Percentiles rank a stretch among this genome's conserved stretches.
Conservation (phyloP, 92 coral and sea anemone genomes). For the Umimayanthus chanpuru region DNA sequence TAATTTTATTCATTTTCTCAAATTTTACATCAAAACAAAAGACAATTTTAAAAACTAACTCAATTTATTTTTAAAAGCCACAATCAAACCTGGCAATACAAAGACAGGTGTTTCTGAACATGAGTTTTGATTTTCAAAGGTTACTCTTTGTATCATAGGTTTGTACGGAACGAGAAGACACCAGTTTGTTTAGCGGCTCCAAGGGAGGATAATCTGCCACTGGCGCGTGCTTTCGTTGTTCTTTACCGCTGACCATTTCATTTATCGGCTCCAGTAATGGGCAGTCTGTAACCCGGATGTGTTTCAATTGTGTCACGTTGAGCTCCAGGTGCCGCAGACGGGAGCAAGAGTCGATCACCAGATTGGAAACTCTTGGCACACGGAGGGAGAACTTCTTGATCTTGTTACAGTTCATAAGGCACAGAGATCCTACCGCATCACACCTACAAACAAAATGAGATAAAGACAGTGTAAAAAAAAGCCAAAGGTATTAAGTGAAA, state of each 20-base stretch:
- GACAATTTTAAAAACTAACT: no score
- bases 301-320: slow-evolving; percentile 47
- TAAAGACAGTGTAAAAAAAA: no score
- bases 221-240: background rate
- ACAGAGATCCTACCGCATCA: slow-evolving; percentile 56
- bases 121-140: no score
- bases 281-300: slow-evolving; percentile 62
- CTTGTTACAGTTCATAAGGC: slow-evolving; percentile 64
- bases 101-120: no score
- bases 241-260: slow-evolving; percentile 25
- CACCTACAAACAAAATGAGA: slow-evolving; percentile 37
- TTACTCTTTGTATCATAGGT: no score
- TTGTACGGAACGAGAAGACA: background rate
- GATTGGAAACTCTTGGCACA: slow-evolving; percentile 59
- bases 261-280: slow-evolving; percentile 56
- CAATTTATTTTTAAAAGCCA: no score
- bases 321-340: slow-evolving; percentile 63
- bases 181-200: background rate
- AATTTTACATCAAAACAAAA: no score
- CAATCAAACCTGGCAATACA: no score
- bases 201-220: background rate
- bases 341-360: slow-evolving; percentile 71
- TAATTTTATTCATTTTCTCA: no score
- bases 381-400: slow-evolving; percentile 66
- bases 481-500: no score